Base-by-base conservation (phyloP, 1,140 invertebrate genomes). In the Dryas iulia region DNA sequence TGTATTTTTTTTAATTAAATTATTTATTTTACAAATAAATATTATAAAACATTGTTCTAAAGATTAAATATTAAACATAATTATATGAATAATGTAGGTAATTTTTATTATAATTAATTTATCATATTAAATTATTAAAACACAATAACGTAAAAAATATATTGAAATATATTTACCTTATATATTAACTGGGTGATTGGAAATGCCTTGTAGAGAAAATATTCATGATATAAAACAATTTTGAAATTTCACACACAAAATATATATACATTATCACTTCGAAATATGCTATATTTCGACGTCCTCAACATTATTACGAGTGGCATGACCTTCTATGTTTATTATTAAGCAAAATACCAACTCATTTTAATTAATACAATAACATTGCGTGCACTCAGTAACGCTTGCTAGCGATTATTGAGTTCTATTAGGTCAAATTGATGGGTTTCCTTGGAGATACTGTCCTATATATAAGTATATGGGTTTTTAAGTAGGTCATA, bases 391-490 rank as follows among this genome's bases (percentile, higher is more conserved):
- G 71, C 12, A 23, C 21, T 18, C 25, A 0, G 12, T 18, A 3
- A 25, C 3, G 59, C 25, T 39, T 18, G 47, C 8, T 5, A 68
- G 59, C 69, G 68, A 54, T 65, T 23, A 25, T 59, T 59, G 62
- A 14, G 24, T 57, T 35, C 68, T 21, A 47, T 47, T 8, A 79
- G 82, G 77, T 76, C 76, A 77, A 59, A 78, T 82, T 80, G 67
- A 79, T 71, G 57, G 58, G 84, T 86, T 72, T 81, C 76, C 81
- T 73, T 84, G 81, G 81, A 66, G 72, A 84, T 73, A 61, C 62
- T 72, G 60, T 58, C 66, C 70, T 39, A 66, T 47, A 35, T 35
- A 8, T 47, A 47, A 6, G 6, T 28, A 28, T 28, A n/a, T n/a
- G n/a, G n/a, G n/a, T n/a, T n/a, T n/a, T n/a, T 28, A 3, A 47